Evolutionary conservation across 2,797 vertebrate species (phyloP), one percentile per base, ranked within the genome.

Genomic region (Lacerta agilis): DNA sequence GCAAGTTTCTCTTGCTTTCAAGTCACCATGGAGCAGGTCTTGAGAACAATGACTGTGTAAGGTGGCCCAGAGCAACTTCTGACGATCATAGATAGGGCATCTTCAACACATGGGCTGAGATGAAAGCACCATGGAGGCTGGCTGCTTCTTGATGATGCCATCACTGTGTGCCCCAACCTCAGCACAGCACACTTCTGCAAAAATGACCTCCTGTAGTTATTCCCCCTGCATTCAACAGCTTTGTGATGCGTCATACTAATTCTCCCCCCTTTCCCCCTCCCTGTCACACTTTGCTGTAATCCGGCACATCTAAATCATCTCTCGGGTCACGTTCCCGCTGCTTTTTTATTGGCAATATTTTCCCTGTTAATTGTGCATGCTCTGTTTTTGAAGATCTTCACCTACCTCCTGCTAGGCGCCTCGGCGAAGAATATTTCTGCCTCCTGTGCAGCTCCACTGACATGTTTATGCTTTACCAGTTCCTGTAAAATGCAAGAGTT

Each of bases 381-480:
- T 94, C 81, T 13, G 33, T 94, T 93, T 93, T 94, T 94, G 93
- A 95, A 92, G 90, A 90, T 92, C 89, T 71, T 86, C 91, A 86
- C 81, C 92, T 93, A 86, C 86, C 82, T 93, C 87, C 87, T 33
- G 92, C 93, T 94, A 92, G 88, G 91, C 81, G 71, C 71, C 64
- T 84, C 78, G 88, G 85, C 36, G 76, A 93, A 83, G 92, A 93
- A 91, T 93, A 93, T 95, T 94, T 95, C 93, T 95, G 91, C 79
- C 94, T 94, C 87, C 89, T 89, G 88, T 86, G 88, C 93, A 89
- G 83, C 94, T 95, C 91, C 87, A 85, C 72, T 95, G 95, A 95
- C 94, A 91, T 90, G 87, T 95, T 95, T 96, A 95, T 95, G 91
- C 87, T 89, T 94, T 93, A 86, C 92, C 95, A 78, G 94, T 87